Percentiles rank a stretch among this genome's conserved stretches.
phyloP scores from a whole-genome alignment of 2,797 vertebrate genomes.

The Austrolebias charrua region DNA sequence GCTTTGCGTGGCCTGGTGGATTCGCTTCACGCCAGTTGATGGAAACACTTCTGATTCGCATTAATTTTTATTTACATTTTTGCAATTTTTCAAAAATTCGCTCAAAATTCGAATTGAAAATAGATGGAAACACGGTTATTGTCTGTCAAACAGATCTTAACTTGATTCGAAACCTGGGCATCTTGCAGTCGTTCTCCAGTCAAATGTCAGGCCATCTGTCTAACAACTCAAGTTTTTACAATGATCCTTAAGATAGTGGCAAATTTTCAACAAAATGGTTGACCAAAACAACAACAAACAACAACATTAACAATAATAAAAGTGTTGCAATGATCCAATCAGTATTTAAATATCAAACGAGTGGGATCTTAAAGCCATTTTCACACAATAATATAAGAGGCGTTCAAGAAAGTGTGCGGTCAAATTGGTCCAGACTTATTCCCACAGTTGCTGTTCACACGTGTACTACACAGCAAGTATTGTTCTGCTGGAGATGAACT shows the following conservation, averaged over 20 bases:
- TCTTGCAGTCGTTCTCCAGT: too few relatives aligned
- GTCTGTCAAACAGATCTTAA: too few relatives aligned
- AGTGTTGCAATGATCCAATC: neutral
- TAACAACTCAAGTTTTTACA: neutral
- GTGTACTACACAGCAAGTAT: constrained; percentile 5
- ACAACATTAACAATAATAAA: neutral
- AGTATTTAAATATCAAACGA: neutral
- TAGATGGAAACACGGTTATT: too few relatives aligned
- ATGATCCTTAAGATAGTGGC: neutral
- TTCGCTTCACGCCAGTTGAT: too few relatives aligned
- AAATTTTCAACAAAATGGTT: neutral
- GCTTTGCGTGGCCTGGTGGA: too few relatives aligned
- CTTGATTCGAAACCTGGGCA: too few relatives aligned
- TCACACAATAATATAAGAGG: neutral
- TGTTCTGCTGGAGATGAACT: constrained; percentile 6
- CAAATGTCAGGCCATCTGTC: neutral
- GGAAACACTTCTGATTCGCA: too few relatives aligned
- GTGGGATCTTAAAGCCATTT: neutral
- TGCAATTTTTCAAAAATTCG: too few relatives aligned
- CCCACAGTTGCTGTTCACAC: constrained; percentile 3
- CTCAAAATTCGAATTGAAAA: too few relatives aligned
- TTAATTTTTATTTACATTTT: too few relatives aligned
- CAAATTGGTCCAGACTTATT: neutral
- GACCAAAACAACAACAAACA: neutral
- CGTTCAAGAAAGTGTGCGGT: neutral